These are phyloP conservation scores for Charaxes varanes DNA, from an alignment of 1,140 invertebrate species.

Conservation along the genomic window DNA sequence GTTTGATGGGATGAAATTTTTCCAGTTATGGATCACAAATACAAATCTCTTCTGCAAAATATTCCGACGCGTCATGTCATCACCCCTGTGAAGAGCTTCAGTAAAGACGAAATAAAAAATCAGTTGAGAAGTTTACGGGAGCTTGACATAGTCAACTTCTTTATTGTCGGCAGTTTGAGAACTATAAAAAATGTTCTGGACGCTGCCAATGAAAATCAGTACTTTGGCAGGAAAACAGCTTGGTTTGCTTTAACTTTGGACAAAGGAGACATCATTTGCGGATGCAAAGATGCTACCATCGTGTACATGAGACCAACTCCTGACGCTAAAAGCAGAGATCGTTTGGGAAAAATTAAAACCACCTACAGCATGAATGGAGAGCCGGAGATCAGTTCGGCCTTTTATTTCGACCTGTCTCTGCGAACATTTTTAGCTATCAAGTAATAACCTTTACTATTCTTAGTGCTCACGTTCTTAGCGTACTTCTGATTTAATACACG, in stretches of 20 bases:
- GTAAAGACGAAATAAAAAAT: conserved; percentile 71
- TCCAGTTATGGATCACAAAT: conserved; percentile 92
- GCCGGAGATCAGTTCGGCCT: conserved; percentile 84
- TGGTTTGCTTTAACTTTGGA: conserved; percentile 79
- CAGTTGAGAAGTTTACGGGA: conserved; percentile 84
- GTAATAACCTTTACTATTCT: conserved; percentile 61
- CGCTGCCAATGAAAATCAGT: conserved; percentile 69
- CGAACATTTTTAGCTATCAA: conserved; percentile 84
- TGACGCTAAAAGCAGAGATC: conserved; percentile 76
- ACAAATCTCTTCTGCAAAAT: conserved; percentile 90
- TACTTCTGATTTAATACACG: conserved; percentile 24
- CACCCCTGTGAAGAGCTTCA: conserved; percentile 75
- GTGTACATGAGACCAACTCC: conserved; percentile 80
- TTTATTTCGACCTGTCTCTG: conserved; percentile 89
- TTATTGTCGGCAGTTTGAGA: conserved; percentile 82
- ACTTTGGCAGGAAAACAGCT: conserved; percentile 70
- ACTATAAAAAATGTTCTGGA: conserved; percentile 83
- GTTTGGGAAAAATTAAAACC: conserved; percentile 78
- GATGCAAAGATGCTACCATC: conserved; percentile 81
- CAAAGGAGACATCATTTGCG: conserved; percentile 79
- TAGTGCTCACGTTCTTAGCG: conserved; percentile 26
- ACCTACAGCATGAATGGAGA: conserved; percentile 81
- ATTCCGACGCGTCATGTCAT: conserved; percentile 91
- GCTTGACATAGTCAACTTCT: conserved; percentile 91
- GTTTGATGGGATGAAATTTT: conserved; percentile 8